A percentile compares a stretch with the other conserved stretches of the same genome.
Evolutionary conservation across 2,113 vertebrate genomes (phyloP).

Genomic region (Lates calcarifer): DNA sequence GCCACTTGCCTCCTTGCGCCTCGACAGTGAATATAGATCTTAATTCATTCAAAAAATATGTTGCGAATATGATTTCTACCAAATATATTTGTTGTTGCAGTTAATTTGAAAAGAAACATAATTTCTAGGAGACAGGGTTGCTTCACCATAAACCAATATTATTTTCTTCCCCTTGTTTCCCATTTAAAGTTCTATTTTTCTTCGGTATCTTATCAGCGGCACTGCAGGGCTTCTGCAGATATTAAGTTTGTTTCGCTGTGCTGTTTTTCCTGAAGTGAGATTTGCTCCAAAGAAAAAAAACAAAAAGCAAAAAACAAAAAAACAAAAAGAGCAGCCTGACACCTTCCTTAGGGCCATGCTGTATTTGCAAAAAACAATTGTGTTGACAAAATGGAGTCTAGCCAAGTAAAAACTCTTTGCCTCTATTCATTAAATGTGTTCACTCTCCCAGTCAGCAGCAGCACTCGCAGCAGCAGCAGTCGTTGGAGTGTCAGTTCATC

Average conservation of each 20-base stretch:
- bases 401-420: slow-evolving; percentile 53
- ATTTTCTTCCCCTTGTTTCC: not conserved
- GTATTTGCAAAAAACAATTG: slow-evolving; percentile 49
- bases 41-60: too few relatives aligned
- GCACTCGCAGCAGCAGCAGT: slow-evolving; percentile 9
- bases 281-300: not conserved
- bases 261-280: slow-evolving; percentile 30
- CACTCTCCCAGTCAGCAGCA: slow-evolving; percentile 46
- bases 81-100: too few relatives aligned
- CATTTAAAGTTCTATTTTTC: not conserved
- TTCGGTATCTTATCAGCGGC: not conserved
- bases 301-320: too few relatives aligned
- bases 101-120: too few relatives aligned
- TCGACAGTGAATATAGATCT: too few relatives aligned
- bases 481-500: slow-evolving; percentile 39
- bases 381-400: slow-evolving; percentile 63
- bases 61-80: too few relatives aligned
- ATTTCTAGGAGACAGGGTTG: too few relatives aligned
- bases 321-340: slow-evolving; percentile 4
- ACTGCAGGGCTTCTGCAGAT: not conserved
- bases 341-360: slow-evolving; percentile 37
- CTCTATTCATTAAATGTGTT: slow-evolving; percentile 70
- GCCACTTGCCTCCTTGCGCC: too few relatives aligned
- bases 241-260: slow-evolving; percentile 5
- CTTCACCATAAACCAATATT: not conserved